Base-by-base conservation (phyloP, 2,888 invertebrate genomes). In the Fragum fragum region DNA sequence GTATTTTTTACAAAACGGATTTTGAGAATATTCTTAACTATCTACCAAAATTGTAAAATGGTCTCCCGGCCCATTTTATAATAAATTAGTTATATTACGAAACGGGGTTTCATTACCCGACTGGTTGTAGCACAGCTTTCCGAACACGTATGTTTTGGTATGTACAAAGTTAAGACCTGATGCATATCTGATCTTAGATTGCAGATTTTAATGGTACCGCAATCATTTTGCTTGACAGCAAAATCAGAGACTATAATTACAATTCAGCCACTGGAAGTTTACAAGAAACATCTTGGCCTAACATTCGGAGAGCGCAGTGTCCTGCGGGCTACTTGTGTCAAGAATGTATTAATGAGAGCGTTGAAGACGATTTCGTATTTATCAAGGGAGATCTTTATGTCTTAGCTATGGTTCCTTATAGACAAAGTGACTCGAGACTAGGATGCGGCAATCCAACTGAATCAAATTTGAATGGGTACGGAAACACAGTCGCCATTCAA, bases 221-320 rank as follows among this genome's bases (percentile, higher is more conserved):
- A 3, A 1, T 61, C 6, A 26, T 6, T 11, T 23, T 61, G 18
- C 3, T 9, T 32, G 32, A 28, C 2, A 26, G 1, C 29, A 28
- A 28, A n/a, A 61, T 61, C 7, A 61, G 7, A 9, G 61, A 61
- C 32, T 61, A 61, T n/a, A 5, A 61, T 1, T 28, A 32, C 61
- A 32, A 57, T 14, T 7, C 57, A 14, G 3, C 57, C 23, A 1
- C 6, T 57, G 23, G 23, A 23, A 26, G 7, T 3, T 5, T 23
- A 26, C 57, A 26, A 23, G 57, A 57, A 26, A 3, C 3, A 5
- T 14, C 32, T 5, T 61, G 61, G 61, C 61, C 61, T 18, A n/a
- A 61, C 18, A 32, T 61, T 32, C 28, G 61, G 32, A 3, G 32
- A 18, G 61, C 61, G 11, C 61, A 61, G 18, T 61, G 61, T 61